Base-by-base conservation (phyloP, 1,140 invertebrate species). In the Pseudomyrmex flavicornis region DNA sequence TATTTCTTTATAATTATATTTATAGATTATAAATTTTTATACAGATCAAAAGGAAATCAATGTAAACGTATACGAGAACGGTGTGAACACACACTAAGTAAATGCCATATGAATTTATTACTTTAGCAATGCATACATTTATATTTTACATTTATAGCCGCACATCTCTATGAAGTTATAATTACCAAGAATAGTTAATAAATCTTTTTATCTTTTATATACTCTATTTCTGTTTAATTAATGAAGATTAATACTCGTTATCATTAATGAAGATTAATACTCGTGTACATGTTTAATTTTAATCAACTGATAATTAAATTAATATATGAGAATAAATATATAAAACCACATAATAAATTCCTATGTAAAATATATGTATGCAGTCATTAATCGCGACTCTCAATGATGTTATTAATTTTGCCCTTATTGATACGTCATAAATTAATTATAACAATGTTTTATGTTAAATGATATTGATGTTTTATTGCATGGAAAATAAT, bases 261-360 rank as follows among this genome's bases (percentile, higher is more conserved):
- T 70, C 13, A 79, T 48, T 69, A 26, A 15, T 48, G 15, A 59
- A 69, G 12, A 12, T 26, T 79, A 46, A 69, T 79, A 70, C 58
- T 46, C 17, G 56, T 46, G 44, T 26, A 48, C 26, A 61, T 56
- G 68, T 50, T 58, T 69, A 22, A 79, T 58, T 79, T 79, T 48
- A 48, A 79, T 79, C 20, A 15, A 44, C 5, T 58, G n/a, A 46
- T 48, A 79, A 79, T 79, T 70, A 70, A 70, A 70, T 70, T 58
- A 48, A 13, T 52, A 65, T 10, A 15, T 59, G 35, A 35, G 35
- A 35, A 48, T 48, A 35, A 48, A 12, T 26, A 69, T 46, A 22
- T 50, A 56, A 69, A n/a, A 15, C 12, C 17, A 58, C 8, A 26
- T 52, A 52, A 52, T 69, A 70, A 79, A 69, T 12, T 70, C 69